Evolutionary conservation across 2,888 invertebrate species (phyloP), one percentile per base, ranked within the genome.

Genomic region (Lasioglossum morio): DNA sequence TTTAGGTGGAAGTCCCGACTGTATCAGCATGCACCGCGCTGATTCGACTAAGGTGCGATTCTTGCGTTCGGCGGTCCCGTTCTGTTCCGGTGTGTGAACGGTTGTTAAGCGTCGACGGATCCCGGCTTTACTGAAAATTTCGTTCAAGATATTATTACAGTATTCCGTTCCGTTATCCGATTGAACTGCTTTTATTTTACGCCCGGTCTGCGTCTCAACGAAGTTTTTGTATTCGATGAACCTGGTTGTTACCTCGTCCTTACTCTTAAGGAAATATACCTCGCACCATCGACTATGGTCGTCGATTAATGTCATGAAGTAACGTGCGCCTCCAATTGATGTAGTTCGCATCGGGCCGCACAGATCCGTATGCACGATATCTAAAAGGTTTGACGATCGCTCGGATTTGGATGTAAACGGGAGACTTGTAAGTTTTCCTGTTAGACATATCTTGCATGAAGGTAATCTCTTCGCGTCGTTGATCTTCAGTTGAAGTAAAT

Each of bases 221-320:
- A 53, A n/a, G 19, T 43, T 48, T 57, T 70, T 81, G 19, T 27
- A 70, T n/a, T 43, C 46, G 19, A 66, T 10, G 27, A 81, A 70
- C 2, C 5, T 66, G 0, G n/a, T 4, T 57, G n/a, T 53, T 19
- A 43, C 70, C 23, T 80, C 75, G 5, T 27, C 23, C 14, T 80
- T 75, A 27, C n/a, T n/a, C n/a, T 74, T 75, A 12, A 80, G 57
- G 30, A 76, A 76, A n/a, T 75, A 76, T 5, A 81, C 57, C 23
- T 75, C 69, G 7, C 37, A 43, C 40, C 40, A 40, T 40, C 40
- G 40, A 40, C 40, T 40, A 0, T 40, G 40, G 10, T 40, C 40
- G 40, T 76, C 81, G 4, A 57, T 70, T 4, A 81, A 7, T 19
- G 63, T 74, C 23, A 63, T 27, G 4, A 77, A 69, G 12, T 69